Evolutionary conservation across 2,113 vertebrate genomes (phyloP), one percentile per base, ranked within the genome.

Genomic region (Delphinus delphis): DNA sequence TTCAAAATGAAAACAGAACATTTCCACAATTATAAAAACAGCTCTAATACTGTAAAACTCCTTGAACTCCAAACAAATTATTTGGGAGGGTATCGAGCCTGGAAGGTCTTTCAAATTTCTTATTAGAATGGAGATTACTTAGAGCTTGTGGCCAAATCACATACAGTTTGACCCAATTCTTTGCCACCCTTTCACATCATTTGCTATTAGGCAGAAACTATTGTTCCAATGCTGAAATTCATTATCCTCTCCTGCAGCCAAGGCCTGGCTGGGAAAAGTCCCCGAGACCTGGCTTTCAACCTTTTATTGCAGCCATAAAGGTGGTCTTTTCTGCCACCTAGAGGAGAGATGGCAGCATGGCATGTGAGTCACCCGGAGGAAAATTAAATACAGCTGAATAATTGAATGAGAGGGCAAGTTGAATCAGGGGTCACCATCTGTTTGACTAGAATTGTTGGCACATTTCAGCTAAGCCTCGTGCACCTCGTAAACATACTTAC

Each of bases 351-450:
- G 44, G 92, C 23, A 55, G 15, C 36, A 87, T 6, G 13, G 20
- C 98, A 77, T 4, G 76, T 77, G 83, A 88, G 85, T 92, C 97
- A 97, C 96, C 97, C 96, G 71, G 97, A 98, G 98, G 98, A 96
- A 98, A 99, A 99, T 99, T 99, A 99, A 99, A 99, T 98, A 98
- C 99, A 99, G 99, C 99, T 99, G 99, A 99, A 99, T 99, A 99
- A 99, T 99, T 99, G 99, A 99, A 99, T 97, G 96, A 98, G 98
- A 98, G 98, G 98, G 98, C 98, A 99, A 98, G 99, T 99, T 99
- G 99, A 99, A 99, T 97, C 98, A 98, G 98, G 99, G 99, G 99
- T 99, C 99, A 99, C 99, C 99, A 99, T 99, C 99, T 99, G 99
- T 99, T 98, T 97, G 97, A 98, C 98, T 99, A 99, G 99, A 98